Percentiles rank a stretch among this genome's conserved stretches.
phyloP scores from a whole-genome alignment of 92 coral and sea anemone species.

The Epizoanthus rinbou region DNA sequence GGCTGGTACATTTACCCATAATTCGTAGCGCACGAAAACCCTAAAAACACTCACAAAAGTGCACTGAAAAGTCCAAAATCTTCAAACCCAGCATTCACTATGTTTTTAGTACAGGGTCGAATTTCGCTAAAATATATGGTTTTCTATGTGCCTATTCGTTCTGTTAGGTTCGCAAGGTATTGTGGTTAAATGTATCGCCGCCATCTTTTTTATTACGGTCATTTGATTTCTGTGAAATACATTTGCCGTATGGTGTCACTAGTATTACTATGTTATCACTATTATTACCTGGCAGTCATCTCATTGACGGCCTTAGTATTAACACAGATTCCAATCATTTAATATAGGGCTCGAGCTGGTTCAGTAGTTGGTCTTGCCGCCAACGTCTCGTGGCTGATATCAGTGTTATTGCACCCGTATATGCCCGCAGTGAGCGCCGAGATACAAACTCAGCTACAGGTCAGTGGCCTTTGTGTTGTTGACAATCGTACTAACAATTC shows the following conservation, averaged over 20 bases:
- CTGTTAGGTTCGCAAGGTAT: too few species aligned
- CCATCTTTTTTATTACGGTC: neutral
- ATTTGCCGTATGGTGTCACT: too few species aligned
- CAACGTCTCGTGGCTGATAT: constrained; percentile 83
- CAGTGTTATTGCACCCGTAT: constrained; percentile 89
- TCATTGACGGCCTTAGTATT: neutral
- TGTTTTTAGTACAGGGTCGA: too few species aligned
- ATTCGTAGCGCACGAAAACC: too few species aligned
- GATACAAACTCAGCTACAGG: constrained; percentile 81
- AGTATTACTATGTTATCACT: neutral
- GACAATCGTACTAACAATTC: neutral
- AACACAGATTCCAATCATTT: neutral
- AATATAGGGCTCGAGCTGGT: constrained; percentile 80
- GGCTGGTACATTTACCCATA: too few species aligned
- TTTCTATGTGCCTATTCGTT: too few species aligned
- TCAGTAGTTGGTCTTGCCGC: constrained; percentile 85
- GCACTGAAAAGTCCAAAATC: too few species aligned
- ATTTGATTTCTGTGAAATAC: neutral
- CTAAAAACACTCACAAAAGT: too few species aligned
- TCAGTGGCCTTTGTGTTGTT: constrained; percentile 21
- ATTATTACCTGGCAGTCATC: neutral
- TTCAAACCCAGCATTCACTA: too few species aligned
- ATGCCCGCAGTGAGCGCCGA: constrained; percentile 91
- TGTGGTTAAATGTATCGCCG: too few species aligned
- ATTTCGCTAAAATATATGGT: too few species aligned